Evolutionary conservation across 2,888 invertebrate genomes (phyloP), one percentile per base, ranked within the genome.

Genomic region (Hyppa rectilinea): DNA sequence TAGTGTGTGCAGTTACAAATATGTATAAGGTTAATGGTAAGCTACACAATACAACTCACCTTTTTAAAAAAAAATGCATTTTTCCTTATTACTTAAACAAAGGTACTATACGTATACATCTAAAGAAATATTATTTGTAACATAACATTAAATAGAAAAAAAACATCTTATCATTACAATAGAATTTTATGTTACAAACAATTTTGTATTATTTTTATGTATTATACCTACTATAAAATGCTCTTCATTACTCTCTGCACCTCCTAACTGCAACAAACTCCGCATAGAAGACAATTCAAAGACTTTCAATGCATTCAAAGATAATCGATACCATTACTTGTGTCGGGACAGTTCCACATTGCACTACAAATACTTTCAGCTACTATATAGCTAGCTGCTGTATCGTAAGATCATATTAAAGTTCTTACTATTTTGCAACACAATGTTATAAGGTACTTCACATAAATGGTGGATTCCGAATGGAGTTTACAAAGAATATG

Each of bases 271-370:
- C 31, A 63, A 5, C 20, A 40, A 64, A 64, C 23, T 3, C 20
- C 31, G 17, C 38, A 38, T 38, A 55, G 1, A 29, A 31, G 26
- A 40, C 14, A 31, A n/a, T 43, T 38, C 10, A 38, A 29, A 20
- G 1, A 23, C 1, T 34, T 10, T 20, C 47, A 66, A 50, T 56
- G 53, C 52, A 31, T 62, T 75, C n/a, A 53, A 53, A 53, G 53
- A 38, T 40, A 69, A 14, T 26, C 55, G 55, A 70, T 69, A 70
- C 31, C 38, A 55, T 55, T 47, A 47, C 38, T 47, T n/a, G 55
- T 40, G 34, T 56, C 31, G 31, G 14, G 31, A 40, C 38, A 70
- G 38, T n/a, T 34, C n/a, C n/a, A 47, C 70, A 47, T 31, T 45
- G 14, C 31, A 5, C 31, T 7, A 17, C 49, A 73, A 52, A 55